These are phyloP conservation scores for Garra rufa DNA, from an alignment of 2,113 vertebrate genomes.

Conservation along the genomic window DNA sequence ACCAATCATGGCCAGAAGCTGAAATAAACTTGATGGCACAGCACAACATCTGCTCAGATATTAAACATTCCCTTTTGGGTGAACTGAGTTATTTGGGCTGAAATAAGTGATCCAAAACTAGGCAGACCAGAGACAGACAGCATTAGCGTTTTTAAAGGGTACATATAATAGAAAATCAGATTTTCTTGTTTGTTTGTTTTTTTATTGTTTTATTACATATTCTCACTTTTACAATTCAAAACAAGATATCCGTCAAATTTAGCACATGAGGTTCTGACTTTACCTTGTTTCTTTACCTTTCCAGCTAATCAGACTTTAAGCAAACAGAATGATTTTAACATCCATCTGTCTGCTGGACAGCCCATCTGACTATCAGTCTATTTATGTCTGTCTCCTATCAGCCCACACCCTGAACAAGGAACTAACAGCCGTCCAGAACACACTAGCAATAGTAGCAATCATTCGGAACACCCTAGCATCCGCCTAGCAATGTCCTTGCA, in stretches of 20 bases:
- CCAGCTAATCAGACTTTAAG: background rate
- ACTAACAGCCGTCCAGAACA: background rate
- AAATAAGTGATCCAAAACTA: background rate
- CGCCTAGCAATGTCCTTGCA: no score
- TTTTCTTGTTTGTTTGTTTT: background rate
- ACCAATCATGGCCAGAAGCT: slow-evolving; percentile 35
- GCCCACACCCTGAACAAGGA: background rate
- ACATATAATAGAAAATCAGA: background rate
- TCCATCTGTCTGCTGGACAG: background rate
- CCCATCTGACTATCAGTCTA: background rate
- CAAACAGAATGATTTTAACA: background rate
- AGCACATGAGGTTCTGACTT: background rate
- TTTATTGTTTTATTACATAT: no score
- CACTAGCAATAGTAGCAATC: background rate
- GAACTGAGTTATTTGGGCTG: background rate
- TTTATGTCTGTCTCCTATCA: background rate
- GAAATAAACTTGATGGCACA: slow-evolving; percentile 20
- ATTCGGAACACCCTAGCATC: background rate
- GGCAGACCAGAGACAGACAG: background rate
- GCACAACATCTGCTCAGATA: slow-evolving; percentile 36
- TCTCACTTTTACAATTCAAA: background rate
- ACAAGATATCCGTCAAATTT: background rate
- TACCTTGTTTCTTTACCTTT: no score
- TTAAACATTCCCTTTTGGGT: slow-evolving; percentile 22
- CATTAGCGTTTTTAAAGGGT: background rate